Conservation (phyloP, 2,797 vertebrate species). For the Pseudochirops corinnae region DNA sequence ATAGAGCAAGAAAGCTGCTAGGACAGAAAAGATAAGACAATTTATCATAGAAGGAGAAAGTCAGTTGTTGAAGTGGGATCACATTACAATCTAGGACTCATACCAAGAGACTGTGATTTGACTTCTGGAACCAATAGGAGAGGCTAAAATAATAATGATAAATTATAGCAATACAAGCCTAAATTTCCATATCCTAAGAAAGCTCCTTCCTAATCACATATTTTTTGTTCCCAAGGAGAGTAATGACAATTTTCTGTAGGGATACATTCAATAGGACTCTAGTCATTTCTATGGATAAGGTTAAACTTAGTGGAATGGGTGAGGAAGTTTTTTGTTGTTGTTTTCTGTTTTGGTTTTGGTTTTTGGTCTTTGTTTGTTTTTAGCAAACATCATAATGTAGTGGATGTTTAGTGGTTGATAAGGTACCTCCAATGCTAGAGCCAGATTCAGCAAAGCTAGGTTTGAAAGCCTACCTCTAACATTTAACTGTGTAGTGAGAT, state of each 20-base stretch:
- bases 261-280: constrained; percentile 70
- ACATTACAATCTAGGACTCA: constrained; percentile 84
- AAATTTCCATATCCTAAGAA: constrained; percentile 83
- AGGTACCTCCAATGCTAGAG: no score
- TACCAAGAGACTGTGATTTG: constrained; percentile 82
- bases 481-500: no score
- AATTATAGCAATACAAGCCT: constrained; percentile 85
- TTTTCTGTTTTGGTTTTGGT: no score
- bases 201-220: constrained; percentile 79
- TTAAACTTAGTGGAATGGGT: constrained; percentile 33
- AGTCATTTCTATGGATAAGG: constrained; percentile 48
- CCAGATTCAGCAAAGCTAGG: no score
- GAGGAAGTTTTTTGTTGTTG: neutral
- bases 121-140: constrained; percentile 84
- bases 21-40: constrained; percentile 83
- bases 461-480: no score
- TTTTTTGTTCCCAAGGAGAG: constrained; percentile 67
- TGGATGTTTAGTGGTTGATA: no score
- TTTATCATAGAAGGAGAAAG: constrained; percentile 81
- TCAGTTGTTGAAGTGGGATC: constrained; percentile 85
- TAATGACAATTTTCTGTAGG: constrained; percentile 72
- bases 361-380: no score
- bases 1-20: constrained; percentile 78
- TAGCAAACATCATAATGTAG: no score
- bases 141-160: constrained; percentile 85